phyloP scores from a whole-genome alignment of 2,888 invertebrate genomes.

The Phasia obesa region DNA sequence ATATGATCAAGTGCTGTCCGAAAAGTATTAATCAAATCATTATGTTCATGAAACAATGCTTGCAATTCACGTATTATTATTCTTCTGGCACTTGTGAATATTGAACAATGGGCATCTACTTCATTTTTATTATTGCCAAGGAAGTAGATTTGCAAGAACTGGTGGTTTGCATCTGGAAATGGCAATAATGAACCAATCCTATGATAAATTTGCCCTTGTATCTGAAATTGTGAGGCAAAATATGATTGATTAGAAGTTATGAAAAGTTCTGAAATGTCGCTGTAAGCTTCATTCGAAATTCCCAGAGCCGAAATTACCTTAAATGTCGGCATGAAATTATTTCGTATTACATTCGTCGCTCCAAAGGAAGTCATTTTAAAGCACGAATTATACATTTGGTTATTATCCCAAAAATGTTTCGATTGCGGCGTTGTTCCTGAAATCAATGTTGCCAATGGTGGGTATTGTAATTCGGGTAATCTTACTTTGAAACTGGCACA shows the following conservation, averaged over 20 bases:
- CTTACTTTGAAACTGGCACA: constrained; percentile 10
- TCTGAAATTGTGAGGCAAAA: background rate
- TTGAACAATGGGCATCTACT: background rate
- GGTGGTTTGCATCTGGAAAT: constrained; percentile 1
- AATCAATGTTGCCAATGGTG: constrained; percentile 8
- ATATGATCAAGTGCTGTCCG: background rate
- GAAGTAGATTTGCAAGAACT: constrained; percentile 22
- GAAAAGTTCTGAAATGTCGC: constrained; percentile 9
- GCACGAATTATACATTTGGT: constrained; percentile 9
- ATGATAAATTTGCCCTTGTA: constrained; percentile 18
- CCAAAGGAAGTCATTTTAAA: constrained; percentile 8
- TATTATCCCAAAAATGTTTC: constrained; percentile 5
- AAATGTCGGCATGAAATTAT: background rate
- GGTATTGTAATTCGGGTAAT: constrained; percentile 7
- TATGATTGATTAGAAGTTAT: background rate
- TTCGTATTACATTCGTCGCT: constrained; percentile 1
- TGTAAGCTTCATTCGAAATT: constrained; percentile 7
- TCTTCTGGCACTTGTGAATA: constrained; percentile 1
- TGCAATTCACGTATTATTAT: too few species aligned
- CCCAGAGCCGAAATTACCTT: constrained; percentile 9
- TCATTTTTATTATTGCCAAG: constrained; percentile 3
- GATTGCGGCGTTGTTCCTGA: constrained; percentile 3
- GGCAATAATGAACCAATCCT: constrained; percentile 11
- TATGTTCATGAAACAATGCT: constrained; percentile 9
- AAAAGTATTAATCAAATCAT: background rate